phyloP scores from a whole-genome alignment of 1,140 invertebrate species.

The Bombus superbus region DNA sequence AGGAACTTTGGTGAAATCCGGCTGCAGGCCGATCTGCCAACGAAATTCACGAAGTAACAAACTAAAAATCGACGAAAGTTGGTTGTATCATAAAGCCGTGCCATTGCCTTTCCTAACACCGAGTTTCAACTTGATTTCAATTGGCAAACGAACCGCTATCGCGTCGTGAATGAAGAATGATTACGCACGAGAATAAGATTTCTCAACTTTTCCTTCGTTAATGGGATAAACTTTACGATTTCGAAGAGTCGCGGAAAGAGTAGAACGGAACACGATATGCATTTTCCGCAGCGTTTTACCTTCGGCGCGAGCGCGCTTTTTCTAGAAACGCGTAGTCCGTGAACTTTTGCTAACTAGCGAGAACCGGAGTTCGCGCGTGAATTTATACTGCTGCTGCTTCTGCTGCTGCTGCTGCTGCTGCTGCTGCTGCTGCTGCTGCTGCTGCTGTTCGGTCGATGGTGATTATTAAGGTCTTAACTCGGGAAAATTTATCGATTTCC shows the following conservation, averaged over 20 bases:
- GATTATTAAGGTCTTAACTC: constrained; percentile 53
- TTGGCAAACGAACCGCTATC: background rate
- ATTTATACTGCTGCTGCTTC: constrained; percentile 14
- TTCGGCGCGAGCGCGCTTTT: background rate
- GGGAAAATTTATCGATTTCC: constrained; percentile 54
- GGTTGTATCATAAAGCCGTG: too few relatives aligned
- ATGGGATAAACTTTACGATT: background rate
- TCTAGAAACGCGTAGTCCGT: background rate
- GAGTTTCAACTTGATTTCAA: background rate
- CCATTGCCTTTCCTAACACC: too few relatives aligned
- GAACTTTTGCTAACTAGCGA: constrained; percentile 1
- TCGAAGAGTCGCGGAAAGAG: background rate
- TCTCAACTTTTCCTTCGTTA: too few relatives aligned
- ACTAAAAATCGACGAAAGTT: too few relatives aligned
- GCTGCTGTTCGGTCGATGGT: constrained; percentile 27
- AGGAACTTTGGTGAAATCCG: too few relatives aligned
- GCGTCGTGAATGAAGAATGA: background rate
- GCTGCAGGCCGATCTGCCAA: too few relatives aligned
- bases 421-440: background rate
- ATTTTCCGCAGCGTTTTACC: background rate
- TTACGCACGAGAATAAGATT: background rate
- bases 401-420: background rate
- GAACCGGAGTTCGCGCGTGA: constrained; percentile 24
- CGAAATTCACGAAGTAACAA: too few relatives aligned
- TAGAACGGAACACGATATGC: background rate